Evolutionary conservation across 2,888 invertebrate genomes (phyloP).

Genomic region (Acanthosoma haemorrhoidale): DNA sequence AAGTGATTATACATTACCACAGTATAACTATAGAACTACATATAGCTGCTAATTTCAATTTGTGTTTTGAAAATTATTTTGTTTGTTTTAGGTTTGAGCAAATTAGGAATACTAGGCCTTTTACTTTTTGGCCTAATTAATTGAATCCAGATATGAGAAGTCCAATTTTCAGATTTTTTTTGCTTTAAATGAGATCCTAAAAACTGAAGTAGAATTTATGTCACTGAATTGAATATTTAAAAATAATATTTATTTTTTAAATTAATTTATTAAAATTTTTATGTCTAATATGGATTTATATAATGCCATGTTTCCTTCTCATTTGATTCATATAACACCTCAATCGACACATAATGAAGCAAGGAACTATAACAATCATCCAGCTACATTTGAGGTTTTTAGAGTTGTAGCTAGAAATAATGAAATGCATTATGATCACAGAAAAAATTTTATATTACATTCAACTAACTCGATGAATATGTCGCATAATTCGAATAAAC

Average conservation of each 20-base stretch:
- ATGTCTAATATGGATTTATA: constrained; percentile 15
- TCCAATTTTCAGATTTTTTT: not conserved
- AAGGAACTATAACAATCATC: constrained; percentile 5
- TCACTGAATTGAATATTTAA: not conserved
- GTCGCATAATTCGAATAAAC: constrained; percentile 5
- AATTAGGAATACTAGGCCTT: too few relatives aligned
- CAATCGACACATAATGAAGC: constrained; percentile 15
- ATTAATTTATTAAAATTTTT: not conserved
- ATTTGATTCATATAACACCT: constrained; percentile 19
- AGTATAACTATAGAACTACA: too few relatives aligned
- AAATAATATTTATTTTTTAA: not conserved
- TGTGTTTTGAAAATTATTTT: too few relatives aligned
- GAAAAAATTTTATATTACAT: constrained; percentile 13
- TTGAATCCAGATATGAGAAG: too few relatives aligned
- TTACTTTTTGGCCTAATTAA: not conserved
- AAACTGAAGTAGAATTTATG: not conserved
- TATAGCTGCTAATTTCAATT: too few relatives aligned
- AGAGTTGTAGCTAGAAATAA: constrained; percentile 9
- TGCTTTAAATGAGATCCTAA: not conserved
- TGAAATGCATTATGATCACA: not conserved
- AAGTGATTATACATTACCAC: too few relatives aligned
- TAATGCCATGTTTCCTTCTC: constrained; percentile 25
- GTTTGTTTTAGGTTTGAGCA: constrained; percentile 2
- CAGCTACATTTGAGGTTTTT: constrained; percentile 5
- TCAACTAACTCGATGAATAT: constrained; percentile 2